Evolutionary conservation across 1,140 invertebrate species (phyloP).

Genomic region (Drosophila busckii): DNA sequence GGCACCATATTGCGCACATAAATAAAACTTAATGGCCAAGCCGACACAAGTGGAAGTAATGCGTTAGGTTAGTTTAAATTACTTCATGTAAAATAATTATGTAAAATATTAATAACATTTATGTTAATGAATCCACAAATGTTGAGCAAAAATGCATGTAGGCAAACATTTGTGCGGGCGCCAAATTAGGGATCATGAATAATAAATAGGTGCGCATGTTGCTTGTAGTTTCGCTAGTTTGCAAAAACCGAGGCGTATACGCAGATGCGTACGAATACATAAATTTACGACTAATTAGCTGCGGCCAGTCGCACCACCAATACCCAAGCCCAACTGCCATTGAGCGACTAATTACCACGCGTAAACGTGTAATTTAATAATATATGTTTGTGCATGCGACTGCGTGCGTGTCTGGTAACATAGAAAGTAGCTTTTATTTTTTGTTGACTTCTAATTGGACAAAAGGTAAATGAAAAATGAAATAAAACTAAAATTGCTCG

Average conservation of each 20-base stretch:
- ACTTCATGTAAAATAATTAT: too few species aligned
- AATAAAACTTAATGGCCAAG: slow-evolving; percentile 65
- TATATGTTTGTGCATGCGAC: background rate
- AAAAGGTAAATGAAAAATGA: slow-evolving; percentile 1
- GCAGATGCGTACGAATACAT: slow-evolving; percentile 73
- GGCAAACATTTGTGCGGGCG: too few species aligned
- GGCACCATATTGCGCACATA: slow-evolving; percentile 55
- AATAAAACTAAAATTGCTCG: slow-evolving; percentile 6
- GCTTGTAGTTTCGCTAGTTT: slow-evolving; percentile 30
- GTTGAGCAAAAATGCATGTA: too few species aligned
- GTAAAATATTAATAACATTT: too few species aligned
- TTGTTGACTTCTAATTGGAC: slow-evolving; percentile 8
- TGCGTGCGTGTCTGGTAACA: background rate
- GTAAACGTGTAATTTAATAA: slow-evolving; percentile 53
- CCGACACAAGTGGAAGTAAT: too few species aligned
- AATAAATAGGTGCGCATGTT: slow-evolving; percentile 26
- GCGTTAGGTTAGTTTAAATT: too few species aligned
- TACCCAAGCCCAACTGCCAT: background rate
- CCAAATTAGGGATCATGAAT: slow-evolving; percentile 61
- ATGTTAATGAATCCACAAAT: too few species aligned
- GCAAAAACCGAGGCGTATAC: slow-evolving; percentile 56
- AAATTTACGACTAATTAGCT: slow-evolving; percentile 73
- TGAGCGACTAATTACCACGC: slow-evolving; percentile 46
- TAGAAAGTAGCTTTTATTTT: background rate
- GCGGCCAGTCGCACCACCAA: slow-evolving; percentile 12